phyloP scores from a whole-genome alignment of 2,888 invertebrate species.

The Rhingia campestris region DNA sequence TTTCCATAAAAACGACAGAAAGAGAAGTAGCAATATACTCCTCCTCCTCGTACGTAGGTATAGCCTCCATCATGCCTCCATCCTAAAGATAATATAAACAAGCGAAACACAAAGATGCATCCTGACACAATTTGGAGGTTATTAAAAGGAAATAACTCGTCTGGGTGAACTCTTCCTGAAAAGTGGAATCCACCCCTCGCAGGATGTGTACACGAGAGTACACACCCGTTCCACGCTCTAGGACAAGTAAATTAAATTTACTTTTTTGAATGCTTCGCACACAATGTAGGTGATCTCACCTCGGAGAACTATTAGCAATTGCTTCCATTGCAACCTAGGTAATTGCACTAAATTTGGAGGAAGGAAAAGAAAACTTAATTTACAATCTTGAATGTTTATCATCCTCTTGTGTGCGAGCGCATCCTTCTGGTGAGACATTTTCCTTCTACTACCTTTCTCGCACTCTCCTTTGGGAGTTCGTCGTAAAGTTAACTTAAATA shows the following conservation, averaged over 20 bases:
- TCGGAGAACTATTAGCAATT: conserved; percentile 60
- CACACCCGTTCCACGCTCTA: not conserved
- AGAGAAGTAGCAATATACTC: not conserved
- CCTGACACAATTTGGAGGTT: conserved; percentile 51
- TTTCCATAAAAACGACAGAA: conserved; percentile 20
- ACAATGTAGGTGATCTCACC: conserved; percentile 58
- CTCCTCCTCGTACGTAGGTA: not conserved
- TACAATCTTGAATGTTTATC: conserved; percentile 67
- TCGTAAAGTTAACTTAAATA: conserved; percentile 62
- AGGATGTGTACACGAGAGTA: not conserved
- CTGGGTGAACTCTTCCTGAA: conserved; percentile 20
- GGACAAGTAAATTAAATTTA: conserved; percentile 60
- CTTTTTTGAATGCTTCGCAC: conserved; percentile 45
- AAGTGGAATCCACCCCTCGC: not conserved
- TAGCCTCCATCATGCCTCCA: not conserved
- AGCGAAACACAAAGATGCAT: conserved; percentile 55
- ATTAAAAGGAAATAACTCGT: conserved; percentile 65
- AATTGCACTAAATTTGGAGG: conserved; percentile 43
- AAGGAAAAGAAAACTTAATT: conserved; percentile 57
- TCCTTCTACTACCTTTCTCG: not conserved
- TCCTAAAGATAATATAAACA: conserved; percentile 33
- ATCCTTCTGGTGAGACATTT: conserved; percentile 42
- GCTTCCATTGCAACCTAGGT: conserved; percentile 42
- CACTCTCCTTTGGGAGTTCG: conserved; percentile 38
- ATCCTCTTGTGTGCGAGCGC: conserved; percentile 32